phyloP scores from a whole-genome alignment of 2,888 invertebrate species.

The Lepidocyrtoides sp. region DNA sequence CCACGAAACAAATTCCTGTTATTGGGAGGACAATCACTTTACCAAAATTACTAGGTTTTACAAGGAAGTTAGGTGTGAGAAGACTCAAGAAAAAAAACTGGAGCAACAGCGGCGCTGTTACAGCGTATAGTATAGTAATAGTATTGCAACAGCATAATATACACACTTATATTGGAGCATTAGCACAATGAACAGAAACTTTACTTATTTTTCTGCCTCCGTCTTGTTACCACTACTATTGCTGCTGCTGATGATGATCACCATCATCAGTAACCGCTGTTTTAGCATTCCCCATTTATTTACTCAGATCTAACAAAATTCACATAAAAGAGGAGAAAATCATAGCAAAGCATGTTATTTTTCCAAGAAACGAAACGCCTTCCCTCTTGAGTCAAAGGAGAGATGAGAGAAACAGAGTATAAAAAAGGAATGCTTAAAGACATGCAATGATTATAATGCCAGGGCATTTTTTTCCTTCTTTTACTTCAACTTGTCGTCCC shows the following conservation, averaged over 20 bases:
- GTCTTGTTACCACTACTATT: conserved; percentile 11
- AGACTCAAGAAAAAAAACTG: conserved; percentile 67
- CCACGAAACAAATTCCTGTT: conserved; percentile 78
- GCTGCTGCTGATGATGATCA: conserved; percentile 50
- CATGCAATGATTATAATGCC: conserved; percentile 73
- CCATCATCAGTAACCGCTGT: conserved; percentile 53
- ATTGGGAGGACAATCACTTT: conserved; percentile 80
- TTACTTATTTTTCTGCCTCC: not conserved
- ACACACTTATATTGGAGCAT: no score
- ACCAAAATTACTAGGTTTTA: conserved; percentile 76
- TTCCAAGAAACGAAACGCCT: conserved; percentile 80
- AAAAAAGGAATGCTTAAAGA: conserved; percentile 67
- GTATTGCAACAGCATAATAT: no score
- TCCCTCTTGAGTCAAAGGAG: conserved; percentile 73
- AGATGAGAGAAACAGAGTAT: conserved; percentile 6
- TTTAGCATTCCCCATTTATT: conserved; percentile 64
- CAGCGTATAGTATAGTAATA: not conserved
- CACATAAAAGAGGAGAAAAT: conserved; percentile 73
- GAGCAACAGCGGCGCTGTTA: conserved; percentile 62
- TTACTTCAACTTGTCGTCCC: conserved; percentile 58
- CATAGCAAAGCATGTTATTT: conserved; percentile 73
- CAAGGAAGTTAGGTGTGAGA: conserved; percentile 77
- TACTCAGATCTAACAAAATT: conserved; percentile 71
- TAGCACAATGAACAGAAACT: conserved; percentile 39
- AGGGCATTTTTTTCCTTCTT: conserved; percentile 6